Percentiles rank a stretch among this genome's conserved stretches.
Evolutionary conservation across 2,113 vertebrate genomes (phyloP).

Genomic region (Polypterus bichir): DNA sequence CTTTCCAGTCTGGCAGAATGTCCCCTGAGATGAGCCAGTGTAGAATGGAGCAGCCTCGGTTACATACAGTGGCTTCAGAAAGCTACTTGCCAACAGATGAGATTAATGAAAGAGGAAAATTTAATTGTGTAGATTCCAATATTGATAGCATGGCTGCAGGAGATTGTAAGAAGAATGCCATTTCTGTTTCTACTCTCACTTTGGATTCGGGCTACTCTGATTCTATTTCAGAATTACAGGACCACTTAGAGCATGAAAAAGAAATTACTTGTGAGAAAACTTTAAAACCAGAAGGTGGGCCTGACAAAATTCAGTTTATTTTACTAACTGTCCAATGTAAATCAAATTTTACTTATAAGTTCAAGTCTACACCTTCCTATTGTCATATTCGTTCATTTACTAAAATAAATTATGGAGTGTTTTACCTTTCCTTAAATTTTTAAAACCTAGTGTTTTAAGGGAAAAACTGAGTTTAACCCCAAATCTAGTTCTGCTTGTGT

Average conservation of each 20-base stretch:
- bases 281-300: slow-evolving; percentile 79
- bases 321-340: no score
- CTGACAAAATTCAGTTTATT: no score
- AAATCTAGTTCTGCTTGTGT: no score
- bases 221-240: slow-evolving; percentile 40
- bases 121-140: no score
- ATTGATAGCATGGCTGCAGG: slow-evolving; percentile 20
- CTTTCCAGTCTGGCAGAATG: slow-evolving; percentile 74
- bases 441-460: no score
- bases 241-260: slow-evolving; percentile 58
- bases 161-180: slow-evolving; percentile 38
- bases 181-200: slow-evolving; percentile 42
- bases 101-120: not conserved
- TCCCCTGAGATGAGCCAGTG: slow-evolving; percentile 60
- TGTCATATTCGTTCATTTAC: no score
- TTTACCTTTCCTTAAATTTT: no score
- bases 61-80: slow-evolving; percentile 35
- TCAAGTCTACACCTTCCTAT: no score
- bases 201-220: slow-evolving; percentile 71
- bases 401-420: no score
- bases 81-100: slow-evolving; percentile 12
- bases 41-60: slow-evolving; percentile 37
- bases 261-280: slow-evolving; percentile 74
- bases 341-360: no score
- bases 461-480: no score